A percentile compares a stretch with the other conserved stretches of the same genome.
Conservation (phyloP, 1,140 invertebrate species). For the Drosophila aff. region DNA sequence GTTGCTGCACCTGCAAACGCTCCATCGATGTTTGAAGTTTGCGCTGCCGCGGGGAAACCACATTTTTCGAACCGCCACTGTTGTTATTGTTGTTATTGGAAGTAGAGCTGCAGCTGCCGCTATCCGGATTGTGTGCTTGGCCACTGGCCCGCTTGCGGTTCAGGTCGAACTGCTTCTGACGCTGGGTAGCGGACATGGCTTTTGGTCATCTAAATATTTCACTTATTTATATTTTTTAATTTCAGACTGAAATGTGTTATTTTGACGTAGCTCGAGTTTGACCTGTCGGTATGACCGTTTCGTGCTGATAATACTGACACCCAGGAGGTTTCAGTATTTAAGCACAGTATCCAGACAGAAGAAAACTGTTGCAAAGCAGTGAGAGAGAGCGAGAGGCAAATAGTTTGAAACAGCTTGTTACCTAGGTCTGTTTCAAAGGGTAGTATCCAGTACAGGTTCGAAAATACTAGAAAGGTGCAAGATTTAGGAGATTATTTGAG, state of each 20-base stretch:
- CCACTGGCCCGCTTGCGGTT: conserved; percentile 26
- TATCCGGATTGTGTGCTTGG: neutral
- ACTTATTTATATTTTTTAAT: neutral
- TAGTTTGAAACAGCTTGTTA: too few relatives aligned
- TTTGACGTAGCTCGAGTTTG: conserved; percentile 10
- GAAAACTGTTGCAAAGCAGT: too few relatives aligned
- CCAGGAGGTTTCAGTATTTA: neutral
- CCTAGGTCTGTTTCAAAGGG: too few relatives aligned
- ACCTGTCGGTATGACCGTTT: conserved; percentile 15
- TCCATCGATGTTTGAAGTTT: conserved; percentile 63
- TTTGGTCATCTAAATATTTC: neutral
- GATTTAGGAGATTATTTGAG: too few relatives aligned
- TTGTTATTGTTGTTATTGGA: conserved; percentile 6
- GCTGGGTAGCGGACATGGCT: conserved; percentile 50
- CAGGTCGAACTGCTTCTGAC: conserved; percentile 46
- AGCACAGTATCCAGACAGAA: too few relatives aligned
- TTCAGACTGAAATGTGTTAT: conserved; percentile 13
- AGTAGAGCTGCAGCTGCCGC: neutral
- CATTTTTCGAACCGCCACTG: conserved; percentile 33
- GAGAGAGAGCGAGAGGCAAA: too few relatives aligned
- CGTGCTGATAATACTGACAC: neutral
- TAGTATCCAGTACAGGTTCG: too few relatives aligned
- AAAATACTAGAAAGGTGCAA: too few relatives aligned
- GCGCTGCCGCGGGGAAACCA: conserved; percentile 49
- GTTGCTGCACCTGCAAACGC: conserved; percentile 59